Percentiles rank a stretch among this genome's conserved stretches.
Evolutionary conservation across 2,888 invertebrate genomes (phyloP).

Genomic region (Monopis laevigella): DNA sequence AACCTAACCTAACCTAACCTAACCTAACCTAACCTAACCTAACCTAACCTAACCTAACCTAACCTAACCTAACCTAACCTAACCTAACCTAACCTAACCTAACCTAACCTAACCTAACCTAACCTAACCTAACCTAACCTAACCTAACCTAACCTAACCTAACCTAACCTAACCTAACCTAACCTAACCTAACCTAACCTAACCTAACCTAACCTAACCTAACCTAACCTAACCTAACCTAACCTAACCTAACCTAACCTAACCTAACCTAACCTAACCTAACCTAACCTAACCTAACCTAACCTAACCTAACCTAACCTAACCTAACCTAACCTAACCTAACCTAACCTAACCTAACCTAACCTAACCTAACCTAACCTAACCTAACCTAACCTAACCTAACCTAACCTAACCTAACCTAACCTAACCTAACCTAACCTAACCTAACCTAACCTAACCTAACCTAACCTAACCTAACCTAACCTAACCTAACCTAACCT

Average conservation of each 20-base stretch:
- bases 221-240: conserved; percentile 16
- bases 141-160: conserved; percentile 18
- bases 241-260: conserved; percentile 11
- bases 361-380: conserved; percentile 15
- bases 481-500: conserved; percentile 14
- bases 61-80: conserved; percentile 17
- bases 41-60: conserved; percentile 16
- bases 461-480: conserved; percentile 14
- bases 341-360: conserved; percentile 14
- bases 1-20: conserved; percentile 17
- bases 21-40: conserved; percentile 15
- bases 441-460: conserved; percentile 13
- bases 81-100: conserved; percentile 15
- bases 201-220: conserved; percentile 14
- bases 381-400: conserved; percentile 6
- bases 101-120: conserved; percentile 18
- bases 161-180: conserved; percentile 17
- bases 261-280: background rate
- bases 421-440: conserved; percentile 14
- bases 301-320: conserved; percentile 6
- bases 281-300: conserved; percentile 9
- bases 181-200: conserved; percentile 13
- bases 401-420: conserved; percentile 3
- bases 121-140: conserved; percentile 17
- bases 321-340: conserved; percentile 14